Conservation (phyloP, 2,888 invertebrate genomes). For the Torymus auratus region DNA sequence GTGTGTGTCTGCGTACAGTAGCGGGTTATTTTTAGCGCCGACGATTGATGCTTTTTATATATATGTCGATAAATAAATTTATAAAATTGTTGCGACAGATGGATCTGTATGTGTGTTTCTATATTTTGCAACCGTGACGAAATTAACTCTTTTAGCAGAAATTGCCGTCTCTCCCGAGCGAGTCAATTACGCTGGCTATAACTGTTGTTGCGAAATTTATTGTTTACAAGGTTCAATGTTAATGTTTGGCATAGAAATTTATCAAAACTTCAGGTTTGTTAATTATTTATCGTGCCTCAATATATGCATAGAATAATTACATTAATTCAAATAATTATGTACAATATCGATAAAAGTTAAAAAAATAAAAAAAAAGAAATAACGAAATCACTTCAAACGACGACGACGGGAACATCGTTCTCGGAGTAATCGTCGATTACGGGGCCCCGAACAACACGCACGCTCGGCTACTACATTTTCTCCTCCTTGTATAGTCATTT, state of each 20-base stretch:
- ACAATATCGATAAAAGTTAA: no score
- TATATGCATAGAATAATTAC: no score
- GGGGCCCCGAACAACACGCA: neutral
- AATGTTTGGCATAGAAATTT: no score
- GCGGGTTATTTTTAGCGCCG: conserved; percentile 55
- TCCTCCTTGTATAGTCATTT: neutral
- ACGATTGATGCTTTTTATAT: conserved; percentile 57
- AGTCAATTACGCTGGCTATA: no score
- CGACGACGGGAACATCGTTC: conserved; percentile 9
- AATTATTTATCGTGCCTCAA: no score
- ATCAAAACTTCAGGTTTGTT: no score
- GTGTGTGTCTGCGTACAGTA: conserved; percentile 60
- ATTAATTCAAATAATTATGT: no score
- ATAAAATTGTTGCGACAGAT: conserved; percentile 7
- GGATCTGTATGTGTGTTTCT: neutral
- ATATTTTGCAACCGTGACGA: conserved; percentile 11
- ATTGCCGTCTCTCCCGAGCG: neutral
- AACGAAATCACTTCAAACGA: conserved; percentile 11
- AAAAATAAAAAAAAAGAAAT: neutral
- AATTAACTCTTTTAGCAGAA: conserved; percentile 20
- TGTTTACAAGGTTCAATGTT: no score
- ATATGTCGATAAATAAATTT: conserved; percentile 27
- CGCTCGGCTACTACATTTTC: neutral
- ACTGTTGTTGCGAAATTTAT: no score
- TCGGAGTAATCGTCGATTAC: conserved; percentile 27